Percentiles rank a stretch among this genome's conserved stretches.
These are phyloP conservation scores for Adelphocoris suturalis DNA, from an alignment of 2,888 invertebrate genomes.

Conservation along the genomic window DNA sequence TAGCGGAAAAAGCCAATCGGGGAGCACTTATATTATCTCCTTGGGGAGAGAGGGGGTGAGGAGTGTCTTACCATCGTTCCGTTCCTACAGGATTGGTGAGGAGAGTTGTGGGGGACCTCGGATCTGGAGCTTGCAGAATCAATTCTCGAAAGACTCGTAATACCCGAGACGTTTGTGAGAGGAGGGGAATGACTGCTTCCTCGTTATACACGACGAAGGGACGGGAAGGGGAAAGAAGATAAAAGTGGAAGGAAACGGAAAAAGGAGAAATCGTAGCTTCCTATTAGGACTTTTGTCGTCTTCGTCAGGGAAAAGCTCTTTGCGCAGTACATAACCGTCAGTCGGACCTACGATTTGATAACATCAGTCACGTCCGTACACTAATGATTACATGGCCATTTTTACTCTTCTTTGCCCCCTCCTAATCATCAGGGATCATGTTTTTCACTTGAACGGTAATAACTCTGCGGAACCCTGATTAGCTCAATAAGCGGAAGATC, in stretches of 20 bases:
- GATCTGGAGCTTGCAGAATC: conserved; percentile 34
- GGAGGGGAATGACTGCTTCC: not conserved
- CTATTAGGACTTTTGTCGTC: not conserved
- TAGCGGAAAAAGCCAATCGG: conserved; percentile 62
- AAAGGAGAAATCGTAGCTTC: not conserved
- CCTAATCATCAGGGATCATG: too few species aligned
- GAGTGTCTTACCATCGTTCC: not conserved
- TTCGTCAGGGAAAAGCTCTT: not conserved
- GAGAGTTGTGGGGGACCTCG: not conserved
- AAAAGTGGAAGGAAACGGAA: too few species aligned
- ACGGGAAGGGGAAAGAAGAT: not conserved
- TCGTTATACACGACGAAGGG: not conserved
- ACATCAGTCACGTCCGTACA: not conserved
- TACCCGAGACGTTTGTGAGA: not conserved
- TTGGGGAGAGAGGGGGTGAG: not conserved
- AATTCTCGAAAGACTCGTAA: conserved; percentile 22
- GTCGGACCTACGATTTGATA: not conserved
- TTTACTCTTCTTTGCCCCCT: not conserved
- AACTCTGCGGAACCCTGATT: not conserved
- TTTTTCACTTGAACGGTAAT: not conserved
- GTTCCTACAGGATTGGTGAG: not conserved
- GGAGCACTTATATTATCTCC: conserved; percentile 55
- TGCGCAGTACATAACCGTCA: not conserved
- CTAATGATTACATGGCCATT: not conserved
- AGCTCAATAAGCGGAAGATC: conserved; percentile 17